Evolutionary conservation across 2,888 invertebrate genomes (phyloP).

Genomic region (Drosophila subquinaria): DNA sequence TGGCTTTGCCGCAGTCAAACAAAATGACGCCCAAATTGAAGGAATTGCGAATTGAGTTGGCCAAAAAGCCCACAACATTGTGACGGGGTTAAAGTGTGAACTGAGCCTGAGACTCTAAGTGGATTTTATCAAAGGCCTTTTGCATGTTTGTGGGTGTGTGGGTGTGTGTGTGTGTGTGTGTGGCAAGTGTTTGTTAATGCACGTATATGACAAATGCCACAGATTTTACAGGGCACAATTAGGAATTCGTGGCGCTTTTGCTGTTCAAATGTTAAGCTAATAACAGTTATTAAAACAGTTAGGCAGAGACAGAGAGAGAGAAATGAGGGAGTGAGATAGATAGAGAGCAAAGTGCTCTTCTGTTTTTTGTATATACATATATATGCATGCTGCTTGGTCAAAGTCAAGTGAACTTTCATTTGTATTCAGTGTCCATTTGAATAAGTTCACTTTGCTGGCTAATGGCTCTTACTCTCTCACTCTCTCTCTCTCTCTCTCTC

Average conservation of each 20-base stretch:
- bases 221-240: constrained; percentile 44
- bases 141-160: not conserved
- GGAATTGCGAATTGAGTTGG: constrained; percentile 23
- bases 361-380: constrained; percentile 31
- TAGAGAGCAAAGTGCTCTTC: not conserved
- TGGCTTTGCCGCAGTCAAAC: constrained; percentile 33
- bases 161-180: constrained; percentile 9
- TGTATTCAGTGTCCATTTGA: constrained; percentile 33
- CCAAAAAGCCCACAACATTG: not conserved
- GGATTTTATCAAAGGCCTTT: constrained; percentile 66
- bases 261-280: constrained; percentile 42
- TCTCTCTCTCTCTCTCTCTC: not conserved
- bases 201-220: constrained; percentile 45
- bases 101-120: constrained; percentile 43
- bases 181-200: constrained; percentile 14
- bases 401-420: constrained; percentile 32
- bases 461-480: constrained; percentile 17
- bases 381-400: constrained; percentile 1
- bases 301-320: not conserved
- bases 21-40: constrained; percentile 52
- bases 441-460: constrained; percentile 28
- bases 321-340: not conserved
- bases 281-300: constrained; percentile 47
- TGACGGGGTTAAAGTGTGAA: not conserved
- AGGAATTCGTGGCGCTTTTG: constrained; percentile 40